Base-by-base conservation (phyloP, 2,888 invertebrate species). In the Pristionchus mayeri region DNA sequence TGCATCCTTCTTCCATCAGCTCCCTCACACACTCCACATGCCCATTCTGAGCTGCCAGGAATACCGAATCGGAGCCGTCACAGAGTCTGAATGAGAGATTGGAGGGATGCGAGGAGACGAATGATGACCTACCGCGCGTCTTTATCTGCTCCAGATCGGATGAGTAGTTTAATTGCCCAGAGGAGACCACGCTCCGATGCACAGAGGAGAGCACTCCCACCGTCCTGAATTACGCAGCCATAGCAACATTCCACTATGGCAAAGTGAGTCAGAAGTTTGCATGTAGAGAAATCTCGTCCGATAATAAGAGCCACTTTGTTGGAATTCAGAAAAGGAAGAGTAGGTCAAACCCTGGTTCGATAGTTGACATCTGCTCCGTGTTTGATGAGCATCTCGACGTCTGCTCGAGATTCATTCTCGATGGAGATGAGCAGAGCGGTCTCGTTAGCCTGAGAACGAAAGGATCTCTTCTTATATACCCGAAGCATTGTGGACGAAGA, bases 41-140 rank as follows among this genome's bases (percentile, higher is more conserved):
- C 0, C 97, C 97, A 94, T 97, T 97, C 94, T 98, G 97, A 2
- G 97, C 95, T 6, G 97, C 96, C 88, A 98, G 96, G 94, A 97
- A 97, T 87, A 97, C 94, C 0, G 85, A 84, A 57, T 67, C 79
- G 13, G 86, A 85, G 13, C 88, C 87, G 63, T 88, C 88, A 6
- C 63, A 30, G 34, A 88, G 75, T 30, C 52, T 52, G 52, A 34
- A 57, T 0, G 34, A 44, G 54, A n/a, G n/a, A 13, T 54, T 54
- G 4, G 7, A 6, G 6, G 57, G 21, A 21, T 57, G 7, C 57
- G n/a, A 21, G 7, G 21, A 24, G n/a, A 11, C 11, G n/a, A 57
- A 57, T 57, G 57, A 57, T 24, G 4, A 40, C 67, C 21, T 34
- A 84, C 84, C 79, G 50, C 21, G 63, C 71, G 21, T 84, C 76